Base-by-base conservation (phyloP, 1,140 invertebrate genomes). In the Hyles vespertilio region DNA sequence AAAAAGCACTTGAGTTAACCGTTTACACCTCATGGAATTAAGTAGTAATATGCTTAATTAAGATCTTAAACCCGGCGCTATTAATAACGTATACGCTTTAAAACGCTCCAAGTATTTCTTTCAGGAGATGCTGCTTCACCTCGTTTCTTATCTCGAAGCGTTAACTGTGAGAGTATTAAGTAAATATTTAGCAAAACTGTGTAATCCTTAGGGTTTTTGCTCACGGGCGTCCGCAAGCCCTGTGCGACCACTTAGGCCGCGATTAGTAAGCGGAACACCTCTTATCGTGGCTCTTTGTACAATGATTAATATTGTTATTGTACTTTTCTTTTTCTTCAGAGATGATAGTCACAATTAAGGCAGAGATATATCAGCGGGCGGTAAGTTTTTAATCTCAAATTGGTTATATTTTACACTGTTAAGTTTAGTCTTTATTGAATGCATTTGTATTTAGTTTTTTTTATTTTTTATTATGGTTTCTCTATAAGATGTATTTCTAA, bases 151-250 rank as follows among this genome's bases (percentile, higher is more conserved):
- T 56, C 59, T 56, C 46, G 12, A 32, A 48, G 36, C 57, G 49
- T 61, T 58, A 60, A 54, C 57, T 61, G 57, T 32, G 45, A 12
- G 58, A 74, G 67, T 74, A 67, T 69, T 67, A 70, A 65, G 62
- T 71, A 73, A 74, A 77, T 75, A 71, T 77, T 74, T 73, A 70
- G 64, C 65, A 61, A 63, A 67, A 67, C 65, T 46, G 61, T 65
- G 65, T 78, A 78, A 78, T 78, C 69, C 75, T 65, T 55, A 53
- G 61, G 64, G 63, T 70, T 70, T 72, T 71, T 70, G 64, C 59
- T 65, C 40, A 22, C 12, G 12, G 50, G 33, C 40, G 62, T 54
- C 48, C 40, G 50, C 50, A 52, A 22, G 51, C 51, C 58, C 49
- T 48, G 58, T 44, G 45, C 57, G 54, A 64, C 63, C 70, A 65